Evolutionary conservation across 2,797 vertebrate genomes (phyloP), one percentile per base, ranked within the genome.

Genomic region (Coranthus polyacanthus): DNA sequence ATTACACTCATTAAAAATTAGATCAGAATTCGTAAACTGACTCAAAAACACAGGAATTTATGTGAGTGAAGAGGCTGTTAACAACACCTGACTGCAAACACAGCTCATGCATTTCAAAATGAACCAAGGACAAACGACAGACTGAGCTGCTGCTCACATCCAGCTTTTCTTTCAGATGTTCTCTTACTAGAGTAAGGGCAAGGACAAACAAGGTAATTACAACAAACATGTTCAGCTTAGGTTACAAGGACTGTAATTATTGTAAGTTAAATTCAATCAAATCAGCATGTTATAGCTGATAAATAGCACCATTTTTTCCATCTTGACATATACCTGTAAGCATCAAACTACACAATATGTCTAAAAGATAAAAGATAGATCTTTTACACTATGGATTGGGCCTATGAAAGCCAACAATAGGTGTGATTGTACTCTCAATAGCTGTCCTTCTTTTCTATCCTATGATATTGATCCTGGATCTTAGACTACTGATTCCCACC

Each of bases 121-220:
- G 12, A 50, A 20, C 26, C 47, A 71, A 68, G 38, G 56, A 51
- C 45, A 50, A 66, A 57, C 42, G 36, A n/a, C 45, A 58, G 32
- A 11, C 13, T 17, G 54, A 62, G 34, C 36, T 69, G 16, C 6
- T 47, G 59, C 53, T 63, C 51, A 63, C 38, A 54, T 42, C 24
- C 44, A 34, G 54, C 22, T 5, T 52, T 46, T 36, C 29, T 7
- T 46, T 22, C 15, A 8, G 1, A 9, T 26, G 11, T 10, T 32
- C n/a, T 39, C 13, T 18, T 3, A 26, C 42, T 24, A 11, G 44
- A 44, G 39, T 21, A 29, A n/a, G 5, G 7, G 13, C 26, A n/a
- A n/a, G n/a, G n/a, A n/a, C 15, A 41, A 22, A 55, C 5, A 29
- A 39, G 11, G 9, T 17, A 24, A 37, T 17, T 10, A 32, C 22